phyloP scores from a whole-genome alignment of 2,888 invertebrate species.

The Tachina fera region DNA sequence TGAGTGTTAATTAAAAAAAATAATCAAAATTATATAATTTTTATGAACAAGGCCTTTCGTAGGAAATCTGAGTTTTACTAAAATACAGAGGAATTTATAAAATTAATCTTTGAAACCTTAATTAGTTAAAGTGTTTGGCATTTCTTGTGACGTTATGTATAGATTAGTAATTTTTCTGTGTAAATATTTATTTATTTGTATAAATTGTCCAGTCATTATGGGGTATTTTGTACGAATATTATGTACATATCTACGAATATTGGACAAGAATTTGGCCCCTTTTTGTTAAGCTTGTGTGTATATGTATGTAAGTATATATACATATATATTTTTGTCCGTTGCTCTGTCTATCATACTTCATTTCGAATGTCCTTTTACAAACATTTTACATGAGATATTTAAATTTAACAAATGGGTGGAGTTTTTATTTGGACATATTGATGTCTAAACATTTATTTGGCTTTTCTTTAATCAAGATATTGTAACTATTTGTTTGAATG shows the following conservation, averaged over 20 bases:
- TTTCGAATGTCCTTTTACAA: conserved; percentile 51
- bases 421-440: conserved; percentile 69
- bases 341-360: conserved; percentile 54
- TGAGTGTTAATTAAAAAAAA: too few species aligned
- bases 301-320: conserved; percentile 17
- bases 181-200: neutral
- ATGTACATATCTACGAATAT: neutral
- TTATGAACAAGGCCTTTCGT: too few species aligned
- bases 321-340: conserved; percentile 9
- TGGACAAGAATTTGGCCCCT: conserved; percentile 12
- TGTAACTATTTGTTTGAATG: conserved; percentile 45
- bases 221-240: conserved; percentile 6
- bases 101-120: too few species aligned
- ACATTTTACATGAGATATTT: conserved; percentile 57
- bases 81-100: too few species aligned
- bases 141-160: neutral
- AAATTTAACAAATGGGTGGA: conserved; percentile 68
- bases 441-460: conserved; percentile 71
- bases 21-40: too few species aligned
- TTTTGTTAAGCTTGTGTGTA: conserved; percentile 11
- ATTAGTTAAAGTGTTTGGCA: neutral
- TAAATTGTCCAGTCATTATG: conserved; percentile 41
- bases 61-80: too few species aligned
- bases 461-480: conserved; percentile 70
- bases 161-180: neutral